phyloP scores from a whole-genome alignment of 2,113 vertebrate species.

The Muntiacus muntjak region DNA sequence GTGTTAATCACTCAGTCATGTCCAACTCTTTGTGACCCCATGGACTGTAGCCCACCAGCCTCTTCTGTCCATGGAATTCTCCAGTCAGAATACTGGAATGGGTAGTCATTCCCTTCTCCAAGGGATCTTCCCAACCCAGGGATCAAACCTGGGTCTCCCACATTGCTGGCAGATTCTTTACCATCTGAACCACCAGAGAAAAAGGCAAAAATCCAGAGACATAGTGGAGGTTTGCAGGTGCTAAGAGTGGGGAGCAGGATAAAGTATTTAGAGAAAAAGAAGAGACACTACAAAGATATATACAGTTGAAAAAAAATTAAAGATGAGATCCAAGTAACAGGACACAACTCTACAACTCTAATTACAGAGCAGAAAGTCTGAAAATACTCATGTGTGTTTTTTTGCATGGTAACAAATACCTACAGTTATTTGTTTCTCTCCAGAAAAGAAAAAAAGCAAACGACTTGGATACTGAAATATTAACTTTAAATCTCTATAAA shows the following conservation, averaged over 20 bases:
- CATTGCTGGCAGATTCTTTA: neutral
- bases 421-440: neutral
- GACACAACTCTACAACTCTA: neutral
- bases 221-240: neutral
- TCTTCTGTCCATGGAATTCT: neutral
- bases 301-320: neutral
- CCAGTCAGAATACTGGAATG: neutral
- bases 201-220: neutral
- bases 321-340: neutral
- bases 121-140: neutral
- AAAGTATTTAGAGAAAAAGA: neutral
- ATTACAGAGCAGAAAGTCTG: neutral
- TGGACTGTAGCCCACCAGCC: neutral
- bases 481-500: neutral
- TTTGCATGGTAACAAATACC: neutral
- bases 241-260: neutral
- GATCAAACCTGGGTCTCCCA: neutral
- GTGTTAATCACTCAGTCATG: neutral
- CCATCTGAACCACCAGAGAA: neutral
- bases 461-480: neutral
- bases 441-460: neutral
- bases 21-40: neutral
- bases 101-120: neutral
- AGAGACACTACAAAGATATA: neutral
- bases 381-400: neutral